A percentile compares a stretch with the other conserved stretches of the same genome.
Evolutionary conservation across 1,140 invertebrate genomes (phyloP).

Genomic region (Onthophagus taurus): DNA sequence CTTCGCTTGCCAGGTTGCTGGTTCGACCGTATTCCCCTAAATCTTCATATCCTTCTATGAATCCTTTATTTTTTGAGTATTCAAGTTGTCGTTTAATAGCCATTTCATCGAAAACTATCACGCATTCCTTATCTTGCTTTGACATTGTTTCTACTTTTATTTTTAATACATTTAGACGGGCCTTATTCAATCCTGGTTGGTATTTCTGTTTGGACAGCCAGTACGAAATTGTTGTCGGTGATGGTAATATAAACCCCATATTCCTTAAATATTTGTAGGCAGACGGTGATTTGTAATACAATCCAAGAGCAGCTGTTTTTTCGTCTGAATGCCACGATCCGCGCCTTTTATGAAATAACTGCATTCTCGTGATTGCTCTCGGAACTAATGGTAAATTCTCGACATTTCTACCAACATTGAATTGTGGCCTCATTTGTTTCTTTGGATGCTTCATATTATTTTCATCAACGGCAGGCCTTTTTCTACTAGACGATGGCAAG

Average conservation of each 20-base stretch:
- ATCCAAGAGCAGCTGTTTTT: background rate
- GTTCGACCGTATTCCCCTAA: background rate
- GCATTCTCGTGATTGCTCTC: conserved; percentile 1
- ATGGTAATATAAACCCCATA: background rate
- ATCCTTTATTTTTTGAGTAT: conserved; percentile 1
- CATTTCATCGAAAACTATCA: background rate
- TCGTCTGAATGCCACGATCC: background rate
- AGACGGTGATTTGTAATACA: conserved; percentile 1
- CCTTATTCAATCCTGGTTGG: too few species aligned
- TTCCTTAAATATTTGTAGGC: background rate
- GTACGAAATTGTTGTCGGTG: background rate
- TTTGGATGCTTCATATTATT: too few species aligned
- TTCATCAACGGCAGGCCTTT: too few species aligned
- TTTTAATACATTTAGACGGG: too few species aligned
- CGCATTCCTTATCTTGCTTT: conserved; percentile 1
- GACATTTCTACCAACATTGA: too few species aligned
- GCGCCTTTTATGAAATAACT: background rate
- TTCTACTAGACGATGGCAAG: too few species aligned
- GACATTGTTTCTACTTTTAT: background rate
- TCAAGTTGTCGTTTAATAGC: background rate
- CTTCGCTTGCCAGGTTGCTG: background rate
- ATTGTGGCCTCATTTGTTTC: too few species aligned
- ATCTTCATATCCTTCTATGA: conserved; percentile 2
- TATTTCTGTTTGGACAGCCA: background rate
- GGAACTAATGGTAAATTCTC: background rate